These are phyloP conservation scores for Barbus barbus DNA, from an alignment of 2,113 vertebrate species.

Conservation along the genomic window DNA sequence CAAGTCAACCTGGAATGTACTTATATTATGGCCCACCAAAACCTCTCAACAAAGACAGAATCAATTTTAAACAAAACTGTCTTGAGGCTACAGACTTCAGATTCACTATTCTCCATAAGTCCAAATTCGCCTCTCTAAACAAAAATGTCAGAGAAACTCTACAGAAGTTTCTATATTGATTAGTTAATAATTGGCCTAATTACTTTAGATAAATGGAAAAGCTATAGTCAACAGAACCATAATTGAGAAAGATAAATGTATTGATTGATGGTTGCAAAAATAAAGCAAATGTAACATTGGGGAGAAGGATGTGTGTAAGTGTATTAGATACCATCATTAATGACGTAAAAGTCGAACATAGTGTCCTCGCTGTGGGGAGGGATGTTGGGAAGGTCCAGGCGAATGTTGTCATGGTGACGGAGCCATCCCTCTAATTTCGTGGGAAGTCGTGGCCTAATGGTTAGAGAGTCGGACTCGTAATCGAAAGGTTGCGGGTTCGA, in stretches of 20 bases:
- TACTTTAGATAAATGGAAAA: neutral
- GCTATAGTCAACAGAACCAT: neutral
- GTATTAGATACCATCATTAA: no score
- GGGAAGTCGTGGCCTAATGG: no score
- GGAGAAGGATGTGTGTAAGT: no score
- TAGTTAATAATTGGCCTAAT: neutral
- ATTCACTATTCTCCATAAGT: neutral
- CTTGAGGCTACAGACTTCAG: neutral
- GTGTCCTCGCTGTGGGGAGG: no score
- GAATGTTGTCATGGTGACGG: no score
- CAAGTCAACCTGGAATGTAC: neutral
- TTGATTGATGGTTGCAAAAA: neutral
- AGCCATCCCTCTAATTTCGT: no score
- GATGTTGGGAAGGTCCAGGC: no score
- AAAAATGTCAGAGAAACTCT: neutral
- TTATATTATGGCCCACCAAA: neutral
- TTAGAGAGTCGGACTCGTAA: no score
- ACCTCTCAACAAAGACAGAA: neutral
- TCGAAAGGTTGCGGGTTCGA: no score
- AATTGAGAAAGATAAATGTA: neutral
- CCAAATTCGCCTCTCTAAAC: neutral
- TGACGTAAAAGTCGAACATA: no score
- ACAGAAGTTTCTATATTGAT: neutral
- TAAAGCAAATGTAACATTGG: no score
- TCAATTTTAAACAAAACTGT: neutral